phyloP scores from a whole-genome alignment of 1,140 invertebrate species.

The Drosophila biarmipes region DNA sequence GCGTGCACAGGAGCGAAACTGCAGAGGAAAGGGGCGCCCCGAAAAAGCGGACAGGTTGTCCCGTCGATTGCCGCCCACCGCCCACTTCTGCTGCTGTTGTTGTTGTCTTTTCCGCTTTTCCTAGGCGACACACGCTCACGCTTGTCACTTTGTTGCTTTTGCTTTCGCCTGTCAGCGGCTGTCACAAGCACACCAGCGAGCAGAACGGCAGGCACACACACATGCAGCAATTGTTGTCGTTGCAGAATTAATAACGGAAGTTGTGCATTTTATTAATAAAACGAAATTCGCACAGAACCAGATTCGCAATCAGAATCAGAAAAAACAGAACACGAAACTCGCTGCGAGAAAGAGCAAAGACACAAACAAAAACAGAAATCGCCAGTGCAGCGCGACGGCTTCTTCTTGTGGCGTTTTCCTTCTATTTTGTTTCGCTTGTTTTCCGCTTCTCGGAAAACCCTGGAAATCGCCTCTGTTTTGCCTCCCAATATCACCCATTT shows the following conservation, averaged over 20 bases:
- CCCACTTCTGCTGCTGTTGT: conserved; percentile 6
- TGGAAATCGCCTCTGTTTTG: conserved; percentile 12
- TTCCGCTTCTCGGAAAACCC: conserved; percentile 42
- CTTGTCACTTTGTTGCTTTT: conserved; percentile 43
- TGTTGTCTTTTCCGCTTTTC: conserved; percentile 4
- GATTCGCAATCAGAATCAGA: conserved; percentile 49
- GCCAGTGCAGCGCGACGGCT: conserved; percentile 27
- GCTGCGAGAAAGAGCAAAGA: conserved; percentile 15
- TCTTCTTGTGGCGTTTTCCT: conserved; percentile 11
- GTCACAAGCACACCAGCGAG: conserved; percentile 15
- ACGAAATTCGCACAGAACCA: conserved; percentile 63
- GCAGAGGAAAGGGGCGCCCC: conserved; percentile 2
- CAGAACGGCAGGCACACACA: conserved; percentile 10
- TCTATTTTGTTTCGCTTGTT: conserved; percentile 27
- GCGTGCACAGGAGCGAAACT: conserved; percentile 75
- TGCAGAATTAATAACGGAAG: conserved; percentile 84
- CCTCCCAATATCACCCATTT: background rate
- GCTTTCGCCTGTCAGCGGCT: conserved; percentile 37
- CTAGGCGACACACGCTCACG: conserved; percentile 37
- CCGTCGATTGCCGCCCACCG: conserved; percentile 32
- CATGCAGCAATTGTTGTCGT: conserved; percentile 68
- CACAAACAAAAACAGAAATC: conserved; percentile 18
- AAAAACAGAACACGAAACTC: conserved; percentile 40
- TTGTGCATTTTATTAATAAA: conserved; percentile 84
- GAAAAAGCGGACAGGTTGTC: conserved; percentile 43